Conservation (phyloP, 2,797 vertebrate genomes). For the Oreonectes daqikongensis region DNA sequence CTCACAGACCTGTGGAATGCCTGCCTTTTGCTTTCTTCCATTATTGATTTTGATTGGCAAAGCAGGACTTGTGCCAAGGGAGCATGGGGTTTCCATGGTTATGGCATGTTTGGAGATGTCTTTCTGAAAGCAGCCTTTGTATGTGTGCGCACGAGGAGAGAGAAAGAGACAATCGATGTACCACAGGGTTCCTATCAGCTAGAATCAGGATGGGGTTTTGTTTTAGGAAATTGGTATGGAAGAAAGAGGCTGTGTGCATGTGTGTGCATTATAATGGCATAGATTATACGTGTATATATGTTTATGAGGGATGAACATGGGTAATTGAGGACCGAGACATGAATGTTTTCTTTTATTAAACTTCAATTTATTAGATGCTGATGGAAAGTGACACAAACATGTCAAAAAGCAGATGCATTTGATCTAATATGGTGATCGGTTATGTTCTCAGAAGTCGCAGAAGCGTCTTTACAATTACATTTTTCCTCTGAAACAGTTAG, state of each 20-base stretch:
- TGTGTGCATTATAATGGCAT: slow-evolving; percentile 9
- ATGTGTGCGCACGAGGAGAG: slow-evolving; percentile 29
- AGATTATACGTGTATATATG: background rate
- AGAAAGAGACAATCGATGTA: slow-evolving; percentile 42
- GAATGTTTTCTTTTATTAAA: background rate
- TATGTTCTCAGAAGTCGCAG: background rate
- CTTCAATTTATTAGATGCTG: background rate
- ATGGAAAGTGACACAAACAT: background rate
- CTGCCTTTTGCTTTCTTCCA: slow-evolving; percentile 48
- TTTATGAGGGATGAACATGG: background rate
- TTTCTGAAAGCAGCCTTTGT: slow-evolving; percentile 49
- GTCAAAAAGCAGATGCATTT: background rate
- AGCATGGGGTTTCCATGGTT: slow-evolving; percentile 80
- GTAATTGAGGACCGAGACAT: background rate
- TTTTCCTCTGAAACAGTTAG: background rate
- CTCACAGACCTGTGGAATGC: slow-evolving; percentile 54
- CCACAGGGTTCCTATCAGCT: slow-evolving; percentile 39
- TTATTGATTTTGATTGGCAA: slow-evolving; percentile 76
- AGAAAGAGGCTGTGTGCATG: slow-evolving; percentile 20
- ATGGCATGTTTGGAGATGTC: slow-evolving; percentile 70
- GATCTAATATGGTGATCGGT: background rate
- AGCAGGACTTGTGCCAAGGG: slow-evolving; percentile 71
- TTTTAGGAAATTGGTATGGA: slow-evolving; percentile 25
- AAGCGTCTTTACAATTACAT: background rate
- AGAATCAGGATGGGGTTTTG: slow-evolving; percentile 43